Evolutionary conservation across 2,113 vertebrate species (phyloP).

Genomic region (Eira barbara): DNA sequence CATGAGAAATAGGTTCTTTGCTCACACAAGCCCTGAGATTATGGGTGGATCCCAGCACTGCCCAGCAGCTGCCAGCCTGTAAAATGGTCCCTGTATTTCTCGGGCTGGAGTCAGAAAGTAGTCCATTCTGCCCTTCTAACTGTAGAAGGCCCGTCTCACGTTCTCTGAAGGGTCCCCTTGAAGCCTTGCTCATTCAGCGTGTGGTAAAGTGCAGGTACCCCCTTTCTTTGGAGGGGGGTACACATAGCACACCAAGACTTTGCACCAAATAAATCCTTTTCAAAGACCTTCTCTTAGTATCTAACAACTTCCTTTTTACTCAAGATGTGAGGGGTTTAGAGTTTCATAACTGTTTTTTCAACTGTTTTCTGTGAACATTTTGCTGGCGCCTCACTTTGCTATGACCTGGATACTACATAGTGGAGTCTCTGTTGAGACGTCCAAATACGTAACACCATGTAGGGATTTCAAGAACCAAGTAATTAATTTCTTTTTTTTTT

Average conservation of each 20-base stretch:
- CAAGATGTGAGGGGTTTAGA: not conserved
- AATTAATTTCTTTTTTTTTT: not conserved
- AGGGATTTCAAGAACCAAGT: not conserved
- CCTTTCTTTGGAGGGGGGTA: not conserved
- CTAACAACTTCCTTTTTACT: not conserved
- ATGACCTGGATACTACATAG: not conserved
- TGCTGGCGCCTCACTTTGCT: slow-evolving; percentile 17
- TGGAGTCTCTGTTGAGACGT: not conserved
- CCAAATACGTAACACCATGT: not conserved
- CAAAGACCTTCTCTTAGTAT: not conserved
- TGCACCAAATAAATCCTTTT: slow-evolving; percentile 8
- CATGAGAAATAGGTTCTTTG: slow-evolving; percentile 16
- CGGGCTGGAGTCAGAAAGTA: not conserved
- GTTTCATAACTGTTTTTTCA: not conserved
- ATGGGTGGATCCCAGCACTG: not conserved
- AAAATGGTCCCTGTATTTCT: not conserved
- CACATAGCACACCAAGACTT: not conserved
- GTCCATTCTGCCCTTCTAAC: not conserved
- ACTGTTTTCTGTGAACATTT: slow-evolving; percentile 30
- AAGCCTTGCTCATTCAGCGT: not conserved
- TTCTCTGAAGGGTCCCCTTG: not conserved
- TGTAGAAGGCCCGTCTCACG: not conserved
- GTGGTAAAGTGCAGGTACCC: not conserved
- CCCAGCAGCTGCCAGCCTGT: not conserved
- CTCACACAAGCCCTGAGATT: not conserved